Evolutionary conservation across 2,113 vertebrate genomes (phyloP).

Genomic region (Chlamydotis undulata): DNA sequence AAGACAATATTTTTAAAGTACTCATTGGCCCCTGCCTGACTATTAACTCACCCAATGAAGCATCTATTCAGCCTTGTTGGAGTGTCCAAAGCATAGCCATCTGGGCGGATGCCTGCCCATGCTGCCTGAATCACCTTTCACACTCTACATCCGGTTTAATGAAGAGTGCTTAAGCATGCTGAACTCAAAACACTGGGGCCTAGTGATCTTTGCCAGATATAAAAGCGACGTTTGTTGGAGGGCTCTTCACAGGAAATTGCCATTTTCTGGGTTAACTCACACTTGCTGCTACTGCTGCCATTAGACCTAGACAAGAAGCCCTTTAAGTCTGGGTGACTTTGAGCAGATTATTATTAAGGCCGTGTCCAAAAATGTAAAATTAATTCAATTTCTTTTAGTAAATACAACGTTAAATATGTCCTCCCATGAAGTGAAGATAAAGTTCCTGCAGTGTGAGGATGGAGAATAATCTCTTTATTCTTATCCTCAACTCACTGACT

Average conservation of each 20-base stretch:
- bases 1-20: constrained; percentile 88
- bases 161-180: constrained; percentile 73
- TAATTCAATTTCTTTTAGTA: constrained; percentile 60
- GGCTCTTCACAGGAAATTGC: constrained; percentile 87
- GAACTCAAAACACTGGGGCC: constrained; percentile 81
- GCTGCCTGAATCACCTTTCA: constrained; percentile 86
- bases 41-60: constrained; percentile 76
- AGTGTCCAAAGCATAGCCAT: constrained; percentile 73
- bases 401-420: constrained; percentile 55
- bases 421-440: constrained; percentile 20
- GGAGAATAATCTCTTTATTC: constrained; percentile 73
- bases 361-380: constrained; percentile 38
- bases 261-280: constrained; percentile 81
- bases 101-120: constrained; percentile 80
- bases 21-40: constrained; percentile 74
- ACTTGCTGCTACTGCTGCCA: constrained; percentile 57
- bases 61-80: constrained; percentile 82
- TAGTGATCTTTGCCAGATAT: constrained; percentile 79
- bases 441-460: constrained; percentile 43
- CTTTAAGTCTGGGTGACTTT: constrained; percentile 38
- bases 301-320: constrained; percentile 61
- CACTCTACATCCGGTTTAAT: constrained; percentile 84
- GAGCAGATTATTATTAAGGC: constrained; percentile 30
- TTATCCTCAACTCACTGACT: constrained; percentile 21
- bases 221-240: constrained; percentile 84